Conservation (phyloP, 2,888 invertebrate species). For the Oxycera nigricornis region DNA sequence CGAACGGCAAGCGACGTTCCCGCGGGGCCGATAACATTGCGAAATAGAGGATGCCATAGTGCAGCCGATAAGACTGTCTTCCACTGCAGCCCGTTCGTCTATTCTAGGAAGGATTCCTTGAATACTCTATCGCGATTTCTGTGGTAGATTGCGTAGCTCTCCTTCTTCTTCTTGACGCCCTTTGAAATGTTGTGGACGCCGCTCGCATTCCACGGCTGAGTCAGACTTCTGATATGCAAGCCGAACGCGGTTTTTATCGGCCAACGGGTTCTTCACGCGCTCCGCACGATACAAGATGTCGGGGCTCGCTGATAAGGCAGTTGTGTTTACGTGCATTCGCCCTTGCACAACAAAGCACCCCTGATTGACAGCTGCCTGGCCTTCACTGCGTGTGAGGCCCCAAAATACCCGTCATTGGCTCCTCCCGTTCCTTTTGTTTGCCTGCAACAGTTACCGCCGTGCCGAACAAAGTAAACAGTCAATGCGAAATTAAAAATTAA, state of each 20-base stretch:
- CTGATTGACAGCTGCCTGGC: background rate
- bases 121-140: background rate
- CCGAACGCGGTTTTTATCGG: constrained; percentile 10
- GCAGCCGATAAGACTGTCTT: background rate
- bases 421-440: background rate
- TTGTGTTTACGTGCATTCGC: no score
- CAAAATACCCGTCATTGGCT: background rate
- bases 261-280: background rate
- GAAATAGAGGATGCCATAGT: background rate
- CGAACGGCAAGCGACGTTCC: background rate
- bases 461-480: background rate
- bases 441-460: background rate
- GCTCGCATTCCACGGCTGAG: background rate
- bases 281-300: background rate
- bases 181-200: no score
- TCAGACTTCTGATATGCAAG: background rate
- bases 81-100: background rate
- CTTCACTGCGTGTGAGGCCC: background rate
- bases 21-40: background rate
- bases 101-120: background rate
- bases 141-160: no score
- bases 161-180: no score
- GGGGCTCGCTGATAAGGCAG: background rate
- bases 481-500: constrained; percentile 30
- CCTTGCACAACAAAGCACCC: background rate